phyloP scores from a whole-genome alignment of 2,888 invertebrate genomes.

The Trissolcus brochymenae region DNA sequence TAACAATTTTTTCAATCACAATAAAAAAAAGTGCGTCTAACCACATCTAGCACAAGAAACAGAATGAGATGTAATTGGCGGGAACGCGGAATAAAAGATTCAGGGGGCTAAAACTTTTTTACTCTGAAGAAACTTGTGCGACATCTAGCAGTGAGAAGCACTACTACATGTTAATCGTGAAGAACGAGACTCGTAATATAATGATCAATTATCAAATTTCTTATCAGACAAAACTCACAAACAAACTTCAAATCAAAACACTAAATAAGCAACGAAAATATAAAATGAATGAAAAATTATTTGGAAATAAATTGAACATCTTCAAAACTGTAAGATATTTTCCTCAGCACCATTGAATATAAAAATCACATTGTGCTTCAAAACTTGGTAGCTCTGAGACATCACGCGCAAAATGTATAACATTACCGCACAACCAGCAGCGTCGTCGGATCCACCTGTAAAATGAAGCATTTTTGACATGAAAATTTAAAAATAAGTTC shows the following conservation, averaged over 20 bases:
- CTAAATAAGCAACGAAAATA: too few relatives aligned
- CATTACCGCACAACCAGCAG: conserved; percentile 91
- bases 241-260: too few relatives aligned
- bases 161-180: too few relatives aligned
- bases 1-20: not conserved
- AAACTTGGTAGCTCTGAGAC: conserved; percentile 79
- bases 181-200: too few relatives aligned
- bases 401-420: conserved; percentile 87
- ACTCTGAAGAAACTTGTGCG: too few relatives aligned
- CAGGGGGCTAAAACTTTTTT: too few relatives aligned
- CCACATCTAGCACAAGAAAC: conserved; percentile 2
- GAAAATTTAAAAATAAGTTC: not conserved
- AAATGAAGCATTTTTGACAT: not conserved
- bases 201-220: too few relatives aligned
- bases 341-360: conserved; percentile 95
- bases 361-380: conserved; percentile 87
- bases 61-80: not conserved
- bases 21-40: not conserved
- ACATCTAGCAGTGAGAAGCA: too few relatives aligned
- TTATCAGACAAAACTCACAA: too few relatives aligned
- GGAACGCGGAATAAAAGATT: not conserved
- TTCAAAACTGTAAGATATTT: conserved; percentile 84
- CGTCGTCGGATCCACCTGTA: conserved; percentile 91
- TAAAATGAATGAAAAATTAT: too few relatives aligned
- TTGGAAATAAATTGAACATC: not conserved